A percentile compares a stretch with the other conserved stretches of the same genome.
These are phyloP conservation scores for Bombus consobrinus DNA, from an alignment of 1,140 invertebrate genomes.

Conservation along the genomic window DNA sequence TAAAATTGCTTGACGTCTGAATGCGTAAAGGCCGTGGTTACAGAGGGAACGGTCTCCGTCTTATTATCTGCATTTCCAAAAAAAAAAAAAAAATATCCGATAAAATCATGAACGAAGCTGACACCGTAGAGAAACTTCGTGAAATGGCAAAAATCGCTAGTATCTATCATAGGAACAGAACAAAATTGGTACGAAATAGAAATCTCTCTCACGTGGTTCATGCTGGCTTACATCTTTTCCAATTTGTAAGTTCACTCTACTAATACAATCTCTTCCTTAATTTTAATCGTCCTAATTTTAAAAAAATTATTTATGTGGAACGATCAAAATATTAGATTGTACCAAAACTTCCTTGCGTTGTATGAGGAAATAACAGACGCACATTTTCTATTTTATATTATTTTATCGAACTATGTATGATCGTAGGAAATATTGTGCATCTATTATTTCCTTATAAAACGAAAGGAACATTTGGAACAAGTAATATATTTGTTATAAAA, in stretches of 20 bases:
- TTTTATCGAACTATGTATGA: too few species aligned
- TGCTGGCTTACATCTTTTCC: slow-evolving; percentile 67
- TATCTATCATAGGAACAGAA: slow-evolving; percentile 62
- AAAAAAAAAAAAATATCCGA: background rate
- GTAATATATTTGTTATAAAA: too few species aligned
- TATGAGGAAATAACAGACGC: too few species aligned
- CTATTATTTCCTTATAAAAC: too few species aligned
- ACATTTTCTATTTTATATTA: too few species aligned
- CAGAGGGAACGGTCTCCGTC: background rate
- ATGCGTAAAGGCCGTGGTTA: background rate
- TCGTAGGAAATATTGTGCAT: too few species aligned
- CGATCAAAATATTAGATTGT: background rate
- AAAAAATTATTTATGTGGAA: background rate
- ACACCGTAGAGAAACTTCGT: slow-evolving; percentile 68
- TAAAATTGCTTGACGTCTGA: background rate
- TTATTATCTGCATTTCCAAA: background rate
- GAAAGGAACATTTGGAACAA: fast-evolving
- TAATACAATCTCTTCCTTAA: background rate
- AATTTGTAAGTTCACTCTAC: slow-evolving; percentile 69
- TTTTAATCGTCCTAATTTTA: background rate
- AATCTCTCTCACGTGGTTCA: slow-evolving; percentile 74
- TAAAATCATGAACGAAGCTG: background rate
- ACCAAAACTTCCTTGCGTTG: too few species aligned
- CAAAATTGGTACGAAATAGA: slow-evolving; percentile 70
- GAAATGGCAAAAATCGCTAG: slow-evolving; percentile 73